These are phyloP conservation scores for Siphonodentalium dalli DNA, from an alignment of 2,888 invertebrate species.

Conservation along the genomic window DNA sequence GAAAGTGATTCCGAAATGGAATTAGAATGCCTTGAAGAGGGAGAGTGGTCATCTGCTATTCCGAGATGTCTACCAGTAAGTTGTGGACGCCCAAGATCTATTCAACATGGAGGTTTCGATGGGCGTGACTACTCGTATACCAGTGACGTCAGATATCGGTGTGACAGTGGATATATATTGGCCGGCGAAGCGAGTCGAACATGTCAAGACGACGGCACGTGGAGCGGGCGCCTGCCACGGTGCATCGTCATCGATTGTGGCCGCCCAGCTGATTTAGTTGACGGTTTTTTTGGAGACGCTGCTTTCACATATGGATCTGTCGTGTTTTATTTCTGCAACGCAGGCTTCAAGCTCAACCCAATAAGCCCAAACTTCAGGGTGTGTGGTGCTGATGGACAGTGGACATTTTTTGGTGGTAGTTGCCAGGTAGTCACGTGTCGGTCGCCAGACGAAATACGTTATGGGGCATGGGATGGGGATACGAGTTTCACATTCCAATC, in stretches of 20 bases:
- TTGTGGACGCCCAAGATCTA: constrained; percentile 38
- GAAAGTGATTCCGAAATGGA: constrained; percentile 30
- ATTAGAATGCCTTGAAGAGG: constrained; percentile 38
- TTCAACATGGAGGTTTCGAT: constrained; percentile 33
- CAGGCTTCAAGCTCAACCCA: constrained; percentile 47
- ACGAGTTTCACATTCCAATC: constrained; percentile 27
- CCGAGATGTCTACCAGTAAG: constrained; percentile 55
- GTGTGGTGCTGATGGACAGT: constrained; percentile 44
- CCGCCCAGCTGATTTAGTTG: constrained; percentile 39
- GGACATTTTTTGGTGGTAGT: constrained; percentile 36
- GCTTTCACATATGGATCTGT: constrained; percentile 35
- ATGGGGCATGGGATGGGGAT: constrained; percentile 34
- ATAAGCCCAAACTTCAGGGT: constrained; percentile 43
- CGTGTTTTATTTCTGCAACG: constrained; percentile 46
- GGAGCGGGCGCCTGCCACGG: constrained; percentile 49
- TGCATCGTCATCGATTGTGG: constrained; percentile 51
- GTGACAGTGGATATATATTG: constrained; percentile 54
- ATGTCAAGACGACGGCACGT: constrained; percentile 55
- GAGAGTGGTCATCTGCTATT: constrained; percentile 49
- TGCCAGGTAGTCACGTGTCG: constrained; percentile 42
- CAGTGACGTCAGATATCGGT: constrained; percentile 48
- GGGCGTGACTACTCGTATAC: constrained; percentile 39
- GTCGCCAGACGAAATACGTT: constrained; percentile 23
- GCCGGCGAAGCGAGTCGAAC: constrained; percentile 40
- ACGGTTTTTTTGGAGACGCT: constrained; percentile 32